Percentiles rank a stretch among this genome's conserved stretches.
Conservation (phyloP, 2,888 invertebrate species). For the Clostera curtula region DNA sequence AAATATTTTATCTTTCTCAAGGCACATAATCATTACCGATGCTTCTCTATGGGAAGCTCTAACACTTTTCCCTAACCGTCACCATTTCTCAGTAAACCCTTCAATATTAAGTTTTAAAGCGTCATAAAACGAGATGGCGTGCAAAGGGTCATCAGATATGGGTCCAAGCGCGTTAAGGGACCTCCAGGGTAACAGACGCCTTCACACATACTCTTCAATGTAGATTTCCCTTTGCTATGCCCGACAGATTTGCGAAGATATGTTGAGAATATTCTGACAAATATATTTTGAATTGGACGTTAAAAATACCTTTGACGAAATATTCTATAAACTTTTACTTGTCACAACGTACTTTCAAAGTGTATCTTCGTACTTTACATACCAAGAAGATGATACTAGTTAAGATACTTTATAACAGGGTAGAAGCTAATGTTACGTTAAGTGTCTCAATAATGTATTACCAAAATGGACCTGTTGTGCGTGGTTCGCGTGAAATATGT, state of each 20-base stretch:
- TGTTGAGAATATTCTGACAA: too few species aligned
- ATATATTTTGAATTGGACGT: too few species aligned
- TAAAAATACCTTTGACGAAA: neutral
- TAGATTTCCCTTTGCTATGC: neutral
- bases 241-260: too few species aligned
- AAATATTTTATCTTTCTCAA: neutral
- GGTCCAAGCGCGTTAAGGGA: slow-evolving; percentile 1
- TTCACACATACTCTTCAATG: slow-evolving; percentile 6
- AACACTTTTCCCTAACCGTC: neutral
- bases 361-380: too few species aligned
- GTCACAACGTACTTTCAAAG: too few species aligned
- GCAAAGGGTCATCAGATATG: slow-evolving; percentile 5
- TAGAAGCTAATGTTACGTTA: too few species aligned
- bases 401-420: too few species aligned
- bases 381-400: too few species aligned
- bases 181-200: slow-evolving; percentile 5
- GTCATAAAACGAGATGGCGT: neutral
- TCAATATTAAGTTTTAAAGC: slow-evolving; percentile 1
- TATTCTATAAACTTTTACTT: neutral
- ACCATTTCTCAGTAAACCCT: neutral
- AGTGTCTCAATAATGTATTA: too few species aligned
- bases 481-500: neutral
- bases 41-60: neutral
- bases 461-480: too few species aligned
- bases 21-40: neutral